A percentile compares a stretch with the other conserved stretches of the same genome.
phyloP scores from a whole-genome alignment of 2,113 vertebrate species.

The Geococcyx californianus region DNA sequence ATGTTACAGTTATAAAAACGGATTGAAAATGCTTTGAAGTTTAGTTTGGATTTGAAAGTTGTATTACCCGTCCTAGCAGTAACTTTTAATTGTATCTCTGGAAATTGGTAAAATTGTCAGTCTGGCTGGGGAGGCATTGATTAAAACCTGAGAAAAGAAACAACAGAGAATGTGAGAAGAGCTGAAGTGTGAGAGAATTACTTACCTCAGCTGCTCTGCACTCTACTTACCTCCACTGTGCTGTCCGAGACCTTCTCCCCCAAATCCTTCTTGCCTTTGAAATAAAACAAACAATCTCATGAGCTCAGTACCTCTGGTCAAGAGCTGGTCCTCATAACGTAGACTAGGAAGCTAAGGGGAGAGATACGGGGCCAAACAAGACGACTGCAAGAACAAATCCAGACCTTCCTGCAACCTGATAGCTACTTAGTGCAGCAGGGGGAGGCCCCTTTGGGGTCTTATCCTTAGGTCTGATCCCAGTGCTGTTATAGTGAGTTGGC shows the following conservation, averaged over 20 bases:
- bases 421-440: not conserved
- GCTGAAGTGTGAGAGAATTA: slow-evolving; percentile 74
- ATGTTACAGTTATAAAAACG: slow-evolving; percentile 66
- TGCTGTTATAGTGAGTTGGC: not conserved
- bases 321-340: not conserved
- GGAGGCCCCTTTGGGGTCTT: not conserved
- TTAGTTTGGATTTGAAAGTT: slow-evolving; percentile 76
- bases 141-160: slow-evolving; percentile 88
- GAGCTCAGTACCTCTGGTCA: not conserved
- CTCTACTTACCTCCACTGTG: slow-evolving; percentile 94
- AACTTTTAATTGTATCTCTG: slow-evolving; percentile 87
- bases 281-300: slow-evolving; percentile 45
- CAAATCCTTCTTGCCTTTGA: slow-evolving; percentile 89
- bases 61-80: slow-evolving; percentile 83
- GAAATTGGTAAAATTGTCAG: slow-evolving; percentile 86
- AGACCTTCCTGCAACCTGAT: not conserved
- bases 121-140: slow-evolving; percentile 87
- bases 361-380: not conserved
- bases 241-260: slow-evolving; percentile 89
- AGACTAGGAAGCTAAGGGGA: not conserved
- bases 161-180: slow-evolving; percentile 83
- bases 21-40: slow-evolving; percentile 71
- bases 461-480: not conserved
- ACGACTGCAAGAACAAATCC: not conserved
- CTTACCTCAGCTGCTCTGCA: slow-evolving; percentile 78